phyloP scores from a whole-genome alignment of 1,140 invertebrate genomes.

The Thereuonema tuberculata region DNA sequence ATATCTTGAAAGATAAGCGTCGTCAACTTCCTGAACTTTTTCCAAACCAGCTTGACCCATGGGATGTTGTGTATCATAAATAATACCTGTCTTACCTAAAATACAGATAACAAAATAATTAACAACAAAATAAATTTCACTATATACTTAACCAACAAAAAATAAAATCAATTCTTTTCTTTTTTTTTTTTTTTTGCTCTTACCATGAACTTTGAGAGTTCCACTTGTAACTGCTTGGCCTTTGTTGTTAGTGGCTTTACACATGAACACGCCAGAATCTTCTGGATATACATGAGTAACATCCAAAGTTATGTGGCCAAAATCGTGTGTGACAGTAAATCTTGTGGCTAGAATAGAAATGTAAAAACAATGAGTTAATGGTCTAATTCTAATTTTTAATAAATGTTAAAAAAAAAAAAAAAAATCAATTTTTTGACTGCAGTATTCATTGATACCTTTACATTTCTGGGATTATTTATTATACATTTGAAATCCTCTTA shows the following conservation, averaged over 20 bases:
- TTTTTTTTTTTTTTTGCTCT: background rate
- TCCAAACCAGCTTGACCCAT: slow-evolving; percentile 67
- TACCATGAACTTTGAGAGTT: slow-evolving; percentile 42
- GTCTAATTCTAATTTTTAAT: no score
- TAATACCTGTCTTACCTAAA: slow-evolving; percentile 51
- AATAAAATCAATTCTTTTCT: background rate
- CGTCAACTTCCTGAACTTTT: slow-evolving; percentile 68
- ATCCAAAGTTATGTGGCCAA: slow-evolving; percentile 73
- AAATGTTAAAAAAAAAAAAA: no score
- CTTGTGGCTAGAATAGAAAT: slow-evolving; percentile 48
- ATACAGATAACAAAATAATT: slow-evolving; percentile 1
- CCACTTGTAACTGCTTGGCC: slow-evolving; percentile 66
- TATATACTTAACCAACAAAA: no score
- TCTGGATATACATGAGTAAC: slow-evolving; percentile 65
- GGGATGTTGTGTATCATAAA: slow-evolving; percentile 76
- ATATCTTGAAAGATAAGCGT: slow-evolving; percentile 38
- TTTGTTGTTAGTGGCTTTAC: slow-evolving; percentile 80
- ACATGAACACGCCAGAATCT: slow-evolving; percentile 81
- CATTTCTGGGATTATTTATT: background rate
- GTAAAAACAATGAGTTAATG: no score
- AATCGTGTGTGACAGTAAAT: slow-evolving; percentile 74
- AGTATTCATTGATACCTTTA: background rate
- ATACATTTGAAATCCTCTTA: no score
- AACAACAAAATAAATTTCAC: background rate
- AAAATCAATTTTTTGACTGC: no score